Evolutionary conservation across 2,888 invertebrate species (phyloP), one percentile per base, ranked within the genome.

Genomic region (Drosophila robusta): DNA sequence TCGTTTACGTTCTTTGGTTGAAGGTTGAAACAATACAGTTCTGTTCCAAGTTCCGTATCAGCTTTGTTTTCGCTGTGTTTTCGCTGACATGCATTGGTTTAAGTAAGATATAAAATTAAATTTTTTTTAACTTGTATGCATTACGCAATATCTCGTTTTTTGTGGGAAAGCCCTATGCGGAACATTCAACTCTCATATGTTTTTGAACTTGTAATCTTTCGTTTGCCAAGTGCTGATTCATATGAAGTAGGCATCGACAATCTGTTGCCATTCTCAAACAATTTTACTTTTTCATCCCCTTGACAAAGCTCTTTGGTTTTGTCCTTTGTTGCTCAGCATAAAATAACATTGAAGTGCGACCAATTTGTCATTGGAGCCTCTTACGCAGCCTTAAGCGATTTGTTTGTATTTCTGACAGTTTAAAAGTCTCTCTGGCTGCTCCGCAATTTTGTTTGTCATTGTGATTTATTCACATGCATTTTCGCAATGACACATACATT

Each of bases 381-480:
- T 36, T 34, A 22, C 51, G 16, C 36, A 24, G 36, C 56, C 34
- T 16, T 26, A 58, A 56, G 56, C 57, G 58, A 22, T 42, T 58
- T 46, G 14, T 11, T 4, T 32, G 12, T 50, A 16, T 16, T 49
- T 49, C 34, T 18, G 18, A 38, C 41, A 42, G 1, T 24, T 38
- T 41, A 34, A 42, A 5, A 46, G 38, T n/a, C 9, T 46, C 18
- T n/a, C 24, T 18, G 22, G 32, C 26, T 44, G 26, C 14, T 18
- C 9, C 18, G 29, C 14, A 22, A 12, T 38, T 22, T 26, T 34
- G 14, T 41, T 38, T 49, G 49, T 36, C 29, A 22, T 18, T 62
- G n/a, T 67, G 67, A 71, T 67, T 73, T 73, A 71, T 61, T 49
- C 16, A 36, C 57, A 32, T 34, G 50, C 29, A 32, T 52, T 56